Evolutionary conservation across 2,113 vertebrate species (phyloP), one percentile per base, ranked within the genome.

Genomic region (Oreocharis arfaki): DNA sequence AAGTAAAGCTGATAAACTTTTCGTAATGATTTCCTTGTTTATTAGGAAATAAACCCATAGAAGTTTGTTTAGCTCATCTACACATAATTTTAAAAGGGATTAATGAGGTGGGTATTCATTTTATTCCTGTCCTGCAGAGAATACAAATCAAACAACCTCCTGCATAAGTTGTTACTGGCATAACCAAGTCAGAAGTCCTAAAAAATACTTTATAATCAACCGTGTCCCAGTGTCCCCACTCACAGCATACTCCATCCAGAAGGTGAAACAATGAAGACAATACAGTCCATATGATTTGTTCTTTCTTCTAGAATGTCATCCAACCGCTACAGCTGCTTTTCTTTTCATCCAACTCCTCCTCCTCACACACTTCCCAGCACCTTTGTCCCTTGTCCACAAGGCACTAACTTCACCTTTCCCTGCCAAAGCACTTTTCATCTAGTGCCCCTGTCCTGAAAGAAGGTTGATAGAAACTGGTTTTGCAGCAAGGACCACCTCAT

Each of bases 1-100:
- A 81, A 9, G 37, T 47, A 89, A 96, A 97, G 56, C 67, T 97
- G 86, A 94, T 89, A 97, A 95, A 97, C 68, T 87, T 93, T 94
- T 96, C 56, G 27, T 24, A 94, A 85, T 60, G 4, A 90, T 53
- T 92, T 97, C 46, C 35, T 61, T 82, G 28, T 79, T 96, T 96
- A 64, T 92, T 93, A 95, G 95, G 71, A 97, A 97, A 88, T 57
- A 90, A 77, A 96, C 92, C 67, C 17, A 10, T 53, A 68, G 10
- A 89, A 73, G 24, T 91, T 88, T 70, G 42, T 56, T 83, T 97
- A 95, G 95, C 56, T 41, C 73, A 90, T 93, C 37, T 13, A 57
- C 35, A 32, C 10, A 55, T 41, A 39, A 20, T 47, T 95, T 94
- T 89, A 17, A 94, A 96, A 95, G 18, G 21, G 71, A 90, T 87